These are phyloP conservation scores for Coregonus sp. DNA, from an alignment of 2,797 vertebrate genomes.

Conservation along the genomic window DNA sequence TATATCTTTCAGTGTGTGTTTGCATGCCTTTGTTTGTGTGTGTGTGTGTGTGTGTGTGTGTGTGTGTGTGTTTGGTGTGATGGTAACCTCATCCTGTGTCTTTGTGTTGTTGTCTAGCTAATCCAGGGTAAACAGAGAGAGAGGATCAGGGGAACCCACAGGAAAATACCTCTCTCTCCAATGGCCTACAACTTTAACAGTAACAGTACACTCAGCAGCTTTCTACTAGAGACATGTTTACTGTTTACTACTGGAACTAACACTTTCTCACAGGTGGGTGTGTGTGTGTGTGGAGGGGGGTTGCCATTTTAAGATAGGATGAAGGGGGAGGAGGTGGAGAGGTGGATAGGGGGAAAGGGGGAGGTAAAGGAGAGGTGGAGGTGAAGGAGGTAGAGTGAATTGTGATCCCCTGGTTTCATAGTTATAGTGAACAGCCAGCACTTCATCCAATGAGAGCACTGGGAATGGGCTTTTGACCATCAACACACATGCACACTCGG, in stretches of 20 bases:
- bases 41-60: constrained; percentile 4
- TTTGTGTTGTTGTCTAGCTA: neutral
- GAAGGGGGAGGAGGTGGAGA: neutral
- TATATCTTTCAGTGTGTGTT: neutral
- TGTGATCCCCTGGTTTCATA: constrained; percentile 44
- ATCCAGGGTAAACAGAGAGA: neutral
- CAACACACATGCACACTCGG: neutral
- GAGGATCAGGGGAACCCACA: neutral
- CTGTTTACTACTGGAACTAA: neutral
- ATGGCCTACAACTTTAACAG: neutral
- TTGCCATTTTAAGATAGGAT: too few relatives aligned
- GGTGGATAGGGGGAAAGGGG: neutral
- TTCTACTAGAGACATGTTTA: neutral
- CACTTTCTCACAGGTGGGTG: neutral
- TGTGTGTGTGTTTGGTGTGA: constrained; percentile 1
- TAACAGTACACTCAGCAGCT: neutral
- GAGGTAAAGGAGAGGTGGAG: neutral
- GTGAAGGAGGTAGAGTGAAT: constrained; percentile 38
- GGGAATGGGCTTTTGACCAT: constrained; percentile 18
- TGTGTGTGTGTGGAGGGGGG: neutral
- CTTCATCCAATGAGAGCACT: constrained; percentile 48
- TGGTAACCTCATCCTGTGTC: neutral
- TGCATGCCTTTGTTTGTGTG: neutral
- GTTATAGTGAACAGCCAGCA: constrained; percentile 61
- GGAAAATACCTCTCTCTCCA: neutral